Conservation (phyloP, 2,888 invertebrate genomes). For the Pristionchus japonicus region DNA sequence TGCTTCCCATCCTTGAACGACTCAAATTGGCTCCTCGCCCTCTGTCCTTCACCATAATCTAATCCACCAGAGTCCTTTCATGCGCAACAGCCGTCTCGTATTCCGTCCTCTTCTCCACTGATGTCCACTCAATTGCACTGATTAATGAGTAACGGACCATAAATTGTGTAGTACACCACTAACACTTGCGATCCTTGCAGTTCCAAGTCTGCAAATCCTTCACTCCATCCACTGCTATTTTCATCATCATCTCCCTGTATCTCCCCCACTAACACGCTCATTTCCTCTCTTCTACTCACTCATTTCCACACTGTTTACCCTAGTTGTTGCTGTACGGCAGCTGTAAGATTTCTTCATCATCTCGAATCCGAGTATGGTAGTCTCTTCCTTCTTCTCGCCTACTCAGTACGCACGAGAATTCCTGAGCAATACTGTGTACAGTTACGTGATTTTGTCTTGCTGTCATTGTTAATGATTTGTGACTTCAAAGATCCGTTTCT, state of each 20-base stretch:
- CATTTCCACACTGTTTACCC: slow-evolving; percentile 1
- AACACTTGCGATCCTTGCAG: not conserved
- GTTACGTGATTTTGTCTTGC: too few relatives aligned
- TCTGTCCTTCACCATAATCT: not conserved
- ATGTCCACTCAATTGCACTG: not conserved
- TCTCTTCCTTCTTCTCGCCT: not conserved
- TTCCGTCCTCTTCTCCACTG: not conserved
- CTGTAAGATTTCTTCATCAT: not conserved
- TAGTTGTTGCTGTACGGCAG: not conserved
- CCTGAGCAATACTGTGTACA: too few relatives aligned
- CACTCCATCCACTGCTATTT: not conserved
- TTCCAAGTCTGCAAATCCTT: not conserved
- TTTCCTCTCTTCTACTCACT: not conserved
- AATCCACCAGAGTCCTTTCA: not conserved
- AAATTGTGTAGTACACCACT: not conserved
- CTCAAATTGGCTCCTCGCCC: not conserved
- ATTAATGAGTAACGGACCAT: not conserved
- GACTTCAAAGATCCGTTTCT: not conserved
- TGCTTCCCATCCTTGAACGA: not conserved
- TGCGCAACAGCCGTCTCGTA: not conserved
- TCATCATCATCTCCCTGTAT: not conserved
- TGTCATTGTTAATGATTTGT: too few relatives aligned
- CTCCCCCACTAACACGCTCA: not conserved
- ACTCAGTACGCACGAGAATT: not conserved
- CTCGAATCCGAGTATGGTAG: not conserved